Evolutionary conservation across 2,113 vertebrate genomes (phyloP).

Genomic region (Dasyprocta punctata): DNA sequence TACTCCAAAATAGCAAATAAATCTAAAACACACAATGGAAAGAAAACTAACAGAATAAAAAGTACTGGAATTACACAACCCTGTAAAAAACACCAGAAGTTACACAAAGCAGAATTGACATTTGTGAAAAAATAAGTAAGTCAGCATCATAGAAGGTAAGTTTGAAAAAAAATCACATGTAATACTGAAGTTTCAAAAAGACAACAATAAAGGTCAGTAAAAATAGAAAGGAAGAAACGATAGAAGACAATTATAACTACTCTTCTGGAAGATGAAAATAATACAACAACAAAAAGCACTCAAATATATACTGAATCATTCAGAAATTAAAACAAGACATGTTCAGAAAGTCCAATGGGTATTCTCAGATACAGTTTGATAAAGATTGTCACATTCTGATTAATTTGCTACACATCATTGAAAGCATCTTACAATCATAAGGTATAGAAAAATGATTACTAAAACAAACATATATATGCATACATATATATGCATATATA

Average conservation of each 20-base stretch:
- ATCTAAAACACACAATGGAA: neutral
- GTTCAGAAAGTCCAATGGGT: neutral
- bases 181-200: neutral
- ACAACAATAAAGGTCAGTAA: neutral
- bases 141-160: neutral
- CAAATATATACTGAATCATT: neutral
- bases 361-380: neutral
- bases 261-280: neutral
- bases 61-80: rapidly evolving
- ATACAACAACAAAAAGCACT: neutral
- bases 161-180: neutral
- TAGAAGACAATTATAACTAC: neutral
- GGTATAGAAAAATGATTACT: neutral
- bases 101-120: neutral
- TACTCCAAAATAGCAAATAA: neutral
- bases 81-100: neutral
- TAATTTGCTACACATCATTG: neutral
- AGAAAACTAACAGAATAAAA: neutral
- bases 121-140: neutral
- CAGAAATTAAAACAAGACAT: neutral
- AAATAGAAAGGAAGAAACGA: neutral
- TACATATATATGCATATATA: too few species aligned
- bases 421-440: neutral
- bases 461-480: neutral
- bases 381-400: neutral